A percentile compares a stretch with the other conserved stretches of the same genome.
phyloP scores from a whole-genome alignment of 2,113 vertebrate species.

The Scopus umbretta region DNA sequence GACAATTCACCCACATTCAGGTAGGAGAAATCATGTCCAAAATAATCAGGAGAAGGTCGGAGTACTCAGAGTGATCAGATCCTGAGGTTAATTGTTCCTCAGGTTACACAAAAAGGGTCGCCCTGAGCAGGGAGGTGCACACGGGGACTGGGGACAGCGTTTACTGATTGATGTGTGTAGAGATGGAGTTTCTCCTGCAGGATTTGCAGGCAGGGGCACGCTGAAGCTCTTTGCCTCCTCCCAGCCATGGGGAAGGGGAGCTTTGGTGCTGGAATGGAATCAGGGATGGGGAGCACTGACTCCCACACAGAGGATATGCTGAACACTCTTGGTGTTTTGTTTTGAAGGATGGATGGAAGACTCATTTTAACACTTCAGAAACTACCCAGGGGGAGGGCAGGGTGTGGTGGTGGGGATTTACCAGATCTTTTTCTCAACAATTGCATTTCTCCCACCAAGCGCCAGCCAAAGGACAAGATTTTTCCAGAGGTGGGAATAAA shows the following conservation, averaged over 20 bases:
- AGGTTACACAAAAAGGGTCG: background rate
- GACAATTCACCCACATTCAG: background rate
- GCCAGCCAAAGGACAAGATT: background rate
- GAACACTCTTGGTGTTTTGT: background rate
- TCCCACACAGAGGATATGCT: background rate
- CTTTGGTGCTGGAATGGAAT: background rate
- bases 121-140: background rate
- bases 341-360: background rate
- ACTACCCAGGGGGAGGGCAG: background rate
- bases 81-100: background rate
- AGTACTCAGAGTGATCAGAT: background rate
- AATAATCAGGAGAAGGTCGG: background rate
- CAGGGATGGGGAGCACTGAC: rapidly evolving
- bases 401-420: background rate
- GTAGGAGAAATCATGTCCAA: background rate
- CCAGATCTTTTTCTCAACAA: background rate
- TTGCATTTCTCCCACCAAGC: background rate
- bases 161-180: background rate
- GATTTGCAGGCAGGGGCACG: background rate
- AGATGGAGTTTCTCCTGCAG: background rate
- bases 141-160: background rate
- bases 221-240: background rate
- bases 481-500: background rate
- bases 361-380: background rate
- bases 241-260: background rate